Evolutionary conservation across 2,888 invertebrate genomes (phyloP).

Genomic region (Teinopalpus imperialis): DNA sequence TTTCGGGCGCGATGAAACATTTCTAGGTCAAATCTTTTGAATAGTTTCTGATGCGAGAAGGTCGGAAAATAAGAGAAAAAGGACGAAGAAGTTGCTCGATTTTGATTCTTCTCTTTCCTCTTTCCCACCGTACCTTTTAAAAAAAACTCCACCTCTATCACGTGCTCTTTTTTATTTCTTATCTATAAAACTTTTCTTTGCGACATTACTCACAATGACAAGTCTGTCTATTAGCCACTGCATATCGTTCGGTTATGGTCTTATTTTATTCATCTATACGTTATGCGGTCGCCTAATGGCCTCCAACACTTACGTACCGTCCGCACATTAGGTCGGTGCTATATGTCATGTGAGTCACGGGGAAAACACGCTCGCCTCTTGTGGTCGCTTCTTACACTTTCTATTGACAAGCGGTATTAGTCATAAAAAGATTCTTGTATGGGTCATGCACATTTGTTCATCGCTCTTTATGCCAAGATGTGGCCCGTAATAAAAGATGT

Average conservation of each 20-base stretch:
- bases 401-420: slow-evolving; percentile 30
- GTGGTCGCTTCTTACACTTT: slow-evolving; percentile 12
- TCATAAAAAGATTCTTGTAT: slow-evolving; percentile 16
- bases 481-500: no score
- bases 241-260: slow-evolving; percentile 28
- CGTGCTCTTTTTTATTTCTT: no score
- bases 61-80: no score
- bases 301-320: slow-evolving; percentile 44
- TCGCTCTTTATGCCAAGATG: not conserved
- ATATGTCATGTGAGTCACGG: slow-evolving; percentile 31
- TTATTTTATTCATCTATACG: slow-evolving; percentile 27
- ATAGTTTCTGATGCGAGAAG: no score
- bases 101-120: no score
- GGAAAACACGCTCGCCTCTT: slow-evolving; percentile 30
- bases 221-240: slow-evolving; percentile 37
- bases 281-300: slow-evolving; percentile 40
- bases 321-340: slow-evolving; percentile 27
- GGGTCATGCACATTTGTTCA: slow-evolving; percentile 1
- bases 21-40: no score
- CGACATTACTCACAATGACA: slow-evolving; percentile 33
- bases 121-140: no score
- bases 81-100: no score
- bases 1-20: no score
- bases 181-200: not conserved
- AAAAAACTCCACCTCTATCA: no score